A percentile compares a stretch with the other conserved stretches of the same genome.
These are phyloP conservation scores for Ischnura elegans DNA, from an alignment of 2,888 invertebrate species.

Conservation along the genomic window DNA sequence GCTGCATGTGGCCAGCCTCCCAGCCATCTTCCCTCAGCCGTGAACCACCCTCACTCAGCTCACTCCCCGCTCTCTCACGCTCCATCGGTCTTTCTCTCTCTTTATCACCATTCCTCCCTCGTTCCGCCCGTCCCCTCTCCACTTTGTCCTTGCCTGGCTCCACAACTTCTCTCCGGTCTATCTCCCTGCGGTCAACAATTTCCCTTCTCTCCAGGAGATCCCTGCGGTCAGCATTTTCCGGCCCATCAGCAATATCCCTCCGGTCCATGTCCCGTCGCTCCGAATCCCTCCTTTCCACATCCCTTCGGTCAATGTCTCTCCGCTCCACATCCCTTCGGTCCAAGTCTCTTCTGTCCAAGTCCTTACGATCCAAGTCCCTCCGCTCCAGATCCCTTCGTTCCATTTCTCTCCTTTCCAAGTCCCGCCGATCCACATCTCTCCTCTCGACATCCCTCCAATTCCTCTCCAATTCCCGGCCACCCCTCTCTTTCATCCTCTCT, in stretches of 20 bases:
- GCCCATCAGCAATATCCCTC: not conserved
- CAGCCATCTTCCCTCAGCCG: slow-evolving; percentile 24
- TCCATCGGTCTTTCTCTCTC: not conserved
- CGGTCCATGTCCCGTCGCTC: slow-evolving; percentile 44
- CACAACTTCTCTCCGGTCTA: not conserved
- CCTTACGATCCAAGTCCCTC: slow-evolving; percentile 42
- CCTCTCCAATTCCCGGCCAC: not conserved
- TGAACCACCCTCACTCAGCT: not conserved
- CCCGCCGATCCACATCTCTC: slow-evolving; percentile 61
- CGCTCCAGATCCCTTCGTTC: slow-evolving; percentile 51
- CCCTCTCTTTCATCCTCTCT: slow-evolving; percentile 23
- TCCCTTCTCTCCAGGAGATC: slow-evolving; percentile 48
- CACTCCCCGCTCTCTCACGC: not conserved
- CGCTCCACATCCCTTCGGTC: slow-evolving; percentile 51
- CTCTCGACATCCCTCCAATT: not conserved
- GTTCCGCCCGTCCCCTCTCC: slow-evolving; percentile 25
- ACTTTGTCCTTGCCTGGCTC: not conserved
- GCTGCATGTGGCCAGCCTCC: not conserved
- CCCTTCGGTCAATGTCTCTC: slow-evolving; percentile 39
- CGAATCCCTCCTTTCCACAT: slow-evolving; percentile 57
- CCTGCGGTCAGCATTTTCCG: slow-evolving; percentile 14
- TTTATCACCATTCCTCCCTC: not conserved
- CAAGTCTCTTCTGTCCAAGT: slow-evolving; percentile 56
- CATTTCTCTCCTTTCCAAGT: slow-evolving; percentile 37
- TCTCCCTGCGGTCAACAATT: slow-evolving; percentile 14